Percentiles rank a stretch among this genome's conserved stretches.
These are phyloP conservation scores for Squalus acanthias DNA, from an alignment of 2,797 vertebrate genomes.

Conservation along the genomic window DNA sequence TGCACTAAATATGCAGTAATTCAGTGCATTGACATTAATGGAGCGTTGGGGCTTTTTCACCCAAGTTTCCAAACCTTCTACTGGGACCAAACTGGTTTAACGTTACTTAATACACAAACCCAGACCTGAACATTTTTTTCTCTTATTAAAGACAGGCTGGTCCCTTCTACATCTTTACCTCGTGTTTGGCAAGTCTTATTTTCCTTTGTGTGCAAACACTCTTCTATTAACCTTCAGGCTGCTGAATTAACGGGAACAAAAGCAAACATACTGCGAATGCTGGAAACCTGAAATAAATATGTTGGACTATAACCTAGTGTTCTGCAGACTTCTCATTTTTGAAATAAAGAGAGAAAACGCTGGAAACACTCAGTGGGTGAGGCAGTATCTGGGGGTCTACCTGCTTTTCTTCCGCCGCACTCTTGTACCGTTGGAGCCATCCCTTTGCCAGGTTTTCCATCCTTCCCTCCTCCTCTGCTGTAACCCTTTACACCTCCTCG, in stretches of 20 bases:
- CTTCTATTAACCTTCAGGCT: neutral
- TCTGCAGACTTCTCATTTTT: too few relatives aligned
- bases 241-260: neutral
- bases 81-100: neutral
- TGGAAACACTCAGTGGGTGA: neutral
- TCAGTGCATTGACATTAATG: neutral
- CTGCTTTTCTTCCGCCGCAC: too few relatives aligned
- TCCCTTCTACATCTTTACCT: neutral
- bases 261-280: neutral
- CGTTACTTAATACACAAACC: neutral
- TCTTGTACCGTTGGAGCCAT: neutral
- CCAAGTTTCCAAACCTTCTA: neutral
- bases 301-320: too few relatives aligned
- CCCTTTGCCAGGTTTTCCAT: neutral
- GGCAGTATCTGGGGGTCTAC: neutral
- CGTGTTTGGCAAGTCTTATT: neutral
- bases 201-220: neutral
- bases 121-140: neutral
- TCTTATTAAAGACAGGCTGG: neutral
- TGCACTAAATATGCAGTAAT: neutral
- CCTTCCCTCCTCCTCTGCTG: neutral
- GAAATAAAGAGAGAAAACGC: neutral
- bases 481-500: neutral
- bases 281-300: neutral
- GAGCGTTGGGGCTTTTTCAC: neutral